Conservation (phyloP, 2,797 vertebrate species). For the Hypotaenidia philippensis region DNA sequence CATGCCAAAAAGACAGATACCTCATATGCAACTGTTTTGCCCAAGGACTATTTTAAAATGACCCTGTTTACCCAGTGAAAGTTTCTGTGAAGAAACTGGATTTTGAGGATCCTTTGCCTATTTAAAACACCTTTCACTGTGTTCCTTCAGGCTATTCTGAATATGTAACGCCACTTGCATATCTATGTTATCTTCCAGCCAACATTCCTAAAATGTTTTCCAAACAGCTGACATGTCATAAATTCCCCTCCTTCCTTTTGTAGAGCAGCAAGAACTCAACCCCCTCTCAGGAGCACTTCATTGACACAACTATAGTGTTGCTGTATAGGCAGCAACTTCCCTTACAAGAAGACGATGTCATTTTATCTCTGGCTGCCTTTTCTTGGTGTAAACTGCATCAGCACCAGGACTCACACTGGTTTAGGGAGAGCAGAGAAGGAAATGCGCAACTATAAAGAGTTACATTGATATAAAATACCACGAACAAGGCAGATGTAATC, state of each 20-base stretch:
- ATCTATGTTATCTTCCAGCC: constrained; percentile 52
- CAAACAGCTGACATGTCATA: constrained; percentile 45
- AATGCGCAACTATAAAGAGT: neutral
- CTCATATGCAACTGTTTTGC: neutral
- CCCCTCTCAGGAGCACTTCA: neutral
- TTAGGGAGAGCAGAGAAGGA: neutral
- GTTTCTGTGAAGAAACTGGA: neutral
- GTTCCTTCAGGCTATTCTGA: constrained; percentile 38
- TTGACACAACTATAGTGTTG: neutral
- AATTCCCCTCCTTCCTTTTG: constrained; percentile 40
- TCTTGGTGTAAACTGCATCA: neutral
- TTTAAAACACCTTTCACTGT: constrained; percentile 5
- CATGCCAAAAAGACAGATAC: neutral
- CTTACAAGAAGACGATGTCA: neutral
- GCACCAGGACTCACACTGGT: neutral
- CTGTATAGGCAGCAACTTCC: neutral
- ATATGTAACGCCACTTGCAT: constrained; percentile 33
- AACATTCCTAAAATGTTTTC: constrained; percentile 53
- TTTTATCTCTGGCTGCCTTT: neutral
- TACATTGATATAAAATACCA: neutral
- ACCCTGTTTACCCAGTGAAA: constrained; percentile 29
- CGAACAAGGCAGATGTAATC: neutral
- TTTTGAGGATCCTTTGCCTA: neutral
- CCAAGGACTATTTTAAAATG: neutral
- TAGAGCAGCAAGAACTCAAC: neutral